Percentiles rank a stretch among this genome's conserved stretches.
phyloP scores from a whole-genome alignment of 2,797 vertebrate species.

The Silurus lanzhouensis region DNA sequence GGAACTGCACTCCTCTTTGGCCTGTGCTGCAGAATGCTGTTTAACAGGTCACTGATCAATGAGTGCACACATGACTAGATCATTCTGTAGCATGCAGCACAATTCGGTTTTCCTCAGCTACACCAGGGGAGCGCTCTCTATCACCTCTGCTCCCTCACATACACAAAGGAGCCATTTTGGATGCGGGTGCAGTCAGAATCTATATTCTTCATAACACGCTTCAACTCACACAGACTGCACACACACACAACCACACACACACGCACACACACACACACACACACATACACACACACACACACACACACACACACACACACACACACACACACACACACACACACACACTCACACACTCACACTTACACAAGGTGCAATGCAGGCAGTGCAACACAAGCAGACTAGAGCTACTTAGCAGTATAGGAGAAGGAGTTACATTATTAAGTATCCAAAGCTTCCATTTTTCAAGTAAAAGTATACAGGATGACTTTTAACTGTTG shows the following conservation, averaged over 20 bases:
- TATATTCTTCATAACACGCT: conserved; percentile 45
- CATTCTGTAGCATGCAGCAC: background rate
- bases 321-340: background rate
- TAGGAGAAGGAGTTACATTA: background rate
- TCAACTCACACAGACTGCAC: conserved; percentile 37
- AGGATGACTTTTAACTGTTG: background rate
- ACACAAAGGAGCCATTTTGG: conserved; percentile 20
- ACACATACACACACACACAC: background rate
- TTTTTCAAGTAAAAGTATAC: background rate
- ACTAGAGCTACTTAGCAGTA: background rate
- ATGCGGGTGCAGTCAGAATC: conserved; percentile 33
- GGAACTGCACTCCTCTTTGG: background rate
- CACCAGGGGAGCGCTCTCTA: conserved; percentile 20
- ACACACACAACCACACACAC: background rate
- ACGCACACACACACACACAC: background rate
- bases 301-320: conserved; percentile 11
- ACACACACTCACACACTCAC: background rate
- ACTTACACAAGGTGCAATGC: conserved; percentile 1
- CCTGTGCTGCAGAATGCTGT: background rate
- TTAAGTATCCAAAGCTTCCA: background rate
- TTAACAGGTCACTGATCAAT: conserved; percentile 37
- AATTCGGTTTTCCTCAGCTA: conserved; percentile 2
- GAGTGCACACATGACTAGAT: conserved; percentile 19
- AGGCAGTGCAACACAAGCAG: background rate
- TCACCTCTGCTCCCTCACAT: conserved; percentile 18